phyloP scores from a whole-genome alignment of 2,888 invertebrate genomes.

The Sacculina carcini region DNA sequence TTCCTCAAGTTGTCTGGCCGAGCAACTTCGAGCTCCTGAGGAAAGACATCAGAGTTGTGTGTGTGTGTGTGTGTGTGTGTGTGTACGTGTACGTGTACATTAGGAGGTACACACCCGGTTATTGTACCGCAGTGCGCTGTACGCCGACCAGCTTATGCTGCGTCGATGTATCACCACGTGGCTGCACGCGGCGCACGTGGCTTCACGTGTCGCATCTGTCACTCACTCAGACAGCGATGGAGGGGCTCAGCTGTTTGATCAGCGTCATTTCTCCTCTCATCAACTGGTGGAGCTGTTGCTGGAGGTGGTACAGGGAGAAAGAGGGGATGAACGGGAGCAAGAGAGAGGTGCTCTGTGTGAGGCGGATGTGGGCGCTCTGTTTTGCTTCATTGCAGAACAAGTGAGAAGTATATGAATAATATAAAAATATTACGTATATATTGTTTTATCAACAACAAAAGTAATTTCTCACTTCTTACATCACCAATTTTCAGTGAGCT shows the following conservation, averaged over 20 bases:
- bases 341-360: conserved; percentile 50
- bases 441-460: too few species aligned
- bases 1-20: too few species aligned
- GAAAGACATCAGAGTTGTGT: too few species aligned
- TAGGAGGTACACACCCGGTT: conserved; percentile 24
- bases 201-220: too few species aligned
- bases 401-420: conserved; percentile 17
- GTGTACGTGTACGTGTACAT: too few species aligned
- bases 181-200: conserved; percentile 38
- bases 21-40: too few species aligned
- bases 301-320: not conserved
- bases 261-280: too few species aligned
- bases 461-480: too few species aligned
- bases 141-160: conserved; percentile 30
- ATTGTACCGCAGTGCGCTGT: conserved; percentile 34
- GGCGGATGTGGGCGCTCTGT: conserved; percentile 42
- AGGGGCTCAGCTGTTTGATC: too few species aligned
- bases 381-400: conserved; percentile 60
- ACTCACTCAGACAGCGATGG: too few species aligned
- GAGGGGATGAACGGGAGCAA: conserved; percentile 13
- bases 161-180: conserved; percentile 67
- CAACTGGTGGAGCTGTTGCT: not conserved
- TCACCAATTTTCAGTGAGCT: too few species aligned
- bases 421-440: not conserved
- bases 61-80: not conserved